These are phyloP conservation scores for Epicampocera succincta DNA, from an alignment of 2,888 invertebrate species.

Conservation along the genomic window DNA sequence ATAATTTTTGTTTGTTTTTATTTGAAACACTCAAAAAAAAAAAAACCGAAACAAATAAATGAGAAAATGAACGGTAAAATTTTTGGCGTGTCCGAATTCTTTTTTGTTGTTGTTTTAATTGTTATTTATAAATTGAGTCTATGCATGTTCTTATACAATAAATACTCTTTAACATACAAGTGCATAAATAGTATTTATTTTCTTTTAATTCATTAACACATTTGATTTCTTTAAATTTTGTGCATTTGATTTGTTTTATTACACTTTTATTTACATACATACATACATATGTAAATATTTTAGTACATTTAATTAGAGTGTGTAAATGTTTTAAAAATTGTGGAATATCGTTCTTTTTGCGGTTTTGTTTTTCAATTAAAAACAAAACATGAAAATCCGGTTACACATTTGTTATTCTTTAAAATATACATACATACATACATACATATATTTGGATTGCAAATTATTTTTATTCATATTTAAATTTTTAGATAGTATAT, in stretches of 20 bases:
- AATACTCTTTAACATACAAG: neutral
- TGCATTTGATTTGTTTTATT: conserved; percentile 28
- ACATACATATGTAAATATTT: no score
- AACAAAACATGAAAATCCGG: conserved; percentile 59
- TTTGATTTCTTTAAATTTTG: conserved; percentile 13
- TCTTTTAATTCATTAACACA: conserved; percentile 41
- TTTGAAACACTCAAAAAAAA: conserved; percentile 7
- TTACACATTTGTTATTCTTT: conserved; percentile 14
- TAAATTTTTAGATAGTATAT: neutral
- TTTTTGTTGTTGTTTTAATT: neutral
- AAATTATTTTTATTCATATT: conserved; percentile 18
- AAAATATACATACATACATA: no score
- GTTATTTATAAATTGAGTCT: conserved; percentile 15
- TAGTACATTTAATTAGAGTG: neutral
- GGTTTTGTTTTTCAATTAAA: conserved; percentile 6
- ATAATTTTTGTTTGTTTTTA: neutral
- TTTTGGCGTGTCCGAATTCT: conserved; percentile 41
- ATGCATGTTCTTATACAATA: conserved; percentile 10
- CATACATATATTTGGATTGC: conserved; percentile 1
- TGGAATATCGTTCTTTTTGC: neutral
- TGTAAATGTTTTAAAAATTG: neutral
- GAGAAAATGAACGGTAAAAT: neutral
- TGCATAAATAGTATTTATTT: conserved; percentile 2
- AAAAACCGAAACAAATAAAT: neutral
- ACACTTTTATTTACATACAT: conserved; percentile 26